Evolutionary conservation across 1,140 invertebrate genomes (phyloP), one percentile per base, ranked within the genome.

Genomic region (Pantala flavescens): DNA sequence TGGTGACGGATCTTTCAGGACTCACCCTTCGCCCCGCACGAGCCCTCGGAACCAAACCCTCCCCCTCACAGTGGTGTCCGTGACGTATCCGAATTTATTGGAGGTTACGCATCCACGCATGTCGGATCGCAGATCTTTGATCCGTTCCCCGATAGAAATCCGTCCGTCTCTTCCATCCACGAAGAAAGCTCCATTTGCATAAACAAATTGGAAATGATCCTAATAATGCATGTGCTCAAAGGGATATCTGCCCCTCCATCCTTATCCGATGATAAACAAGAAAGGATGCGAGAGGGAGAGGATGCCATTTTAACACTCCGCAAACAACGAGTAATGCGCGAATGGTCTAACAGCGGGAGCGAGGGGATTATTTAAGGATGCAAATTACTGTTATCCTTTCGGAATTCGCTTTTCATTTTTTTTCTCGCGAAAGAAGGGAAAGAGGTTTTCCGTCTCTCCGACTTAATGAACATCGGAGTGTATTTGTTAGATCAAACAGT

Each of bases 341-440:
- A 21, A 63, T 63, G 49, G n/a, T 1, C 9, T 9, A 2, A 36
- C 28, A 36, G 28, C 9, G 28, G 28, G 28, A 36, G 49, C 49
- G 14, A 21, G 12, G 49, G 49, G 49, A 63, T 63, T 63, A 63
- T 63, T 63, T 63, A 63, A 12, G 49, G 16, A 63, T 63, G 49
- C 49, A 63, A 63, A 63, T 63, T 63, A 63, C n/a, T 63, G 49
- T 63, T 63, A 63, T 63, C 49, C 49, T 63, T 63, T 63, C 49
- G 16, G n/a, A 63, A 63, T 63, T 63, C n/a, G 49, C n/a, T 63
- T 63, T 63, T 63, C 28, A 36, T 36, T 36, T 36, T 36, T 36
- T 36, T 9, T 9, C 28, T 2, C 28, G 28, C 28, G 28, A 36
- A 36, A 36, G 28, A 36, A 36, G 9, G 9, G 28, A n/a, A n/a